phyloP scores from a whole-genome alignment of 2,113 vertebrate genomes.

The Noturus placidus region DNA sequence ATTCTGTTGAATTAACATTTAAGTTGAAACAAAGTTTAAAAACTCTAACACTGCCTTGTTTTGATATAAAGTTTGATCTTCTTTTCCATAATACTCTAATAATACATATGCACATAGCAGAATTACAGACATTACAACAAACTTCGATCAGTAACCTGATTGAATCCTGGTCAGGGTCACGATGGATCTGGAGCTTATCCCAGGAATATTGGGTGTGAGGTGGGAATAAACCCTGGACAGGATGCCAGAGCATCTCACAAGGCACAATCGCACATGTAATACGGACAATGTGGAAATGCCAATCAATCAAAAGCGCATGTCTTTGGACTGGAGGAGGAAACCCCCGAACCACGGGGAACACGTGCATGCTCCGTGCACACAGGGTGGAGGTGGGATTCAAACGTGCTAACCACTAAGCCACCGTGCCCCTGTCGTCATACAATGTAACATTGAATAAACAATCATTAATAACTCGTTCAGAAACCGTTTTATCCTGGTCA shows the following conservation, averaged over 20 bases:
- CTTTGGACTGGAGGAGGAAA: too few species aligned
- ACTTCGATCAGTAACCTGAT: neutral
- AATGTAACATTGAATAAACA: too few species aligned
- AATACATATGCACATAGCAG: neutral
- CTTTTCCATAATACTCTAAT: neutral
- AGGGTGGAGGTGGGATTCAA: too few species aligned
- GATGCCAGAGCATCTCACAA: neutral
- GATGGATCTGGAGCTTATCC: neutral
- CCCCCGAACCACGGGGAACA: too few species aligned
- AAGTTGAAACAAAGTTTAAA: neutral
- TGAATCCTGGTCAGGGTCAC: neutral
- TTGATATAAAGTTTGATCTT: neutral
- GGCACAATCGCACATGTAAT: neutral
- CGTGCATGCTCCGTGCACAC: neutral
- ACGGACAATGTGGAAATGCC: too few species aligned
- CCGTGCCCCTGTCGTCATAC: too few species aligned
- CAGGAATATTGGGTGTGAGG: neutral
- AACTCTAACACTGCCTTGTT: neutral
- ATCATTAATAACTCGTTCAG: neutral
- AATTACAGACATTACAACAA: neutral
- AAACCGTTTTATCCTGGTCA: neutral
- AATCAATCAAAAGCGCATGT: too few species aligned
- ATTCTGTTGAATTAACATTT: neutral
- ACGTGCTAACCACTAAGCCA: too few species aligned
- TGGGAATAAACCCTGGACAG: neutral